phyloP scores from a whole-genome alignment of 2,113 vertebrate species.

The Ovis canadensis region DNA sequence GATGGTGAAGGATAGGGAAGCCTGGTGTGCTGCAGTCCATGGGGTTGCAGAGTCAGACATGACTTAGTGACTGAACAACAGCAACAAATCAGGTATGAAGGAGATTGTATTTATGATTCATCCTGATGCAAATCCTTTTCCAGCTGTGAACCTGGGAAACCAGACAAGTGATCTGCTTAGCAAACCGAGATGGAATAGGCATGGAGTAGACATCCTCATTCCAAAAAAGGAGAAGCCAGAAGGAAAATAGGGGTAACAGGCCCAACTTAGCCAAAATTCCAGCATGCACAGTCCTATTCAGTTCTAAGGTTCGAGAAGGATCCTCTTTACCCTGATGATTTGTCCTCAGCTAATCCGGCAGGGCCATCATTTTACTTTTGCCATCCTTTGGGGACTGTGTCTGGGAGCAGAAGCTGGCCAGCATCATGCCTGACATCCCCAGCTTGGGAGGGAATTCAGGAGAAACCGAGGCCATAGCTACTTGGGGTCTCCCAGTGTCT shows the following conservation, averaged over 20 bases:
- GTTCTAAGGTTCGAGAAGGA: background rate
- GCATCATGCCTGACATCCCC: no score
- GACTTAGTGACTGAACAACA: background rate
- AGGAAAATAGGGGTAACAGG: no score
- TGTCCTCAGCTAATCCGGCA: rapidly evolving
- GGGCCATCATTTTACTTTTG: no score
- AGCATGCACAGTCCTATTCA: no score
- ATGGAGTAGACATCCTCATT: background rate
- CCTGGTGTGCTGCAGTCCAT: background rate
- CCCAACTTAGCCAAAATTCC: background rate
- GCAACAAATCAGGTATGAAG: background rate
- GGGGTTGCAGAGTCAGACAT: background rate
- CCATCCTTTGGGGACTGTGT: rapidly evolving
- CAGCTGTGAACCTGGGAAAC: background rate
- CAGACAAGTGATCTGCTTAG: background rate
- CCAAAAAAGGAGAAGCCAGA: background rate
- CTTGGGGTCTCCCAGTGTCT: background rate
- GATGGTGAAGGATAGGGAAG: background rate
- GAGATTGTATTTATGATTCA: background rate
- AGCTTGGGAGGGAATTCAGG: background rate
- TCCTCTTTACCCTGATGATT: no score
- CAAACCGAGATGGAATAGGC: background rate
- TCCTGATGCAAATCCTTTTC: background rate
- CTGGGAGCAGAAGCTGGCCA: background rate
- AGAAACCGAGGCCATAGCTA: rapidly evolving